A percentile compares a stretch with the other conserved stretches of the same genome.
Conservation (phyloP, 2,113 vertebrate genomes). For the Picathartes gymnocephalus region DNA sequence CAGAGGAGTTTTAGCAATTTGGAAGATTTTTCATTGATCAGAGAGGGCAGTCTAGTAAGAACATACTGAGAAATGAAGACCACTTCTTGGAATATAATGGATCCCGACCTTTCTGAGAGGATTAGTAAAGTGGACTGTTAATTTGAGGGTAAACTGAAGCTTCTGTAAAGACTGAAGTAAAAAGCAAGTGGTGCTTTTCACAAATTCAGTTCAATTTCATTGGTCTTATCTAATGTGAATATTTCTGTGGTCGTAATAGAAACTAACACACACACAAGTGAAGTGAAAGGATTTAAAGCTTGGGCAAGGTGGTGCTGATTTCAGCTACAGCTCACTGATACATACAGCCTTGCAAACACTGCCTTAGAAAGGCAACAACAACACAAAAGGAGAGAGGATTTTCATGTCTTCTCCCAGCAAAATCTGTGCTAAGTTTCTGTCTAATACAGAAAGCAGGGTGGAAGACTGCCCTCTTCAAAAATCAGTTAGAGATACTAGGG, state of each 20-base stretch:
- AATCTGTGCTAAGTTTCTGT: background rate
- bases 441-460: rapidly evolving
- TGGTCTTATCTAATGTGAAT: background rate
- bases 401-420: background rate
- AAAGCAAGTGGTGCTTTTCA: background rate
- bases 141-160: background rate
- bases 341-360: rapidly evolving
- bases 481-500: background rate
- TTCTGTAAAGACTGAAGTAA: background rate
- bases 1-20: background rate
- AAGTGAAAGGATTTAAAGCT: background rate
- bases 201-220: background rate
- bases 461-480: background rate
- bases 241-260: background rate
- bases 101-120: background rate
- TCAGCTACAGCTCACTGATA: background rate
- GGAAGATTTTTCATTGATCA: background rate
- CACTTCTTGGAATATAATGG: background rate
- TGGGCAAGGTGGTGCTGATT: background rate
- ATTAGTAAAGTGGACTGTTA: background rate
- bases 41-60: background rate
- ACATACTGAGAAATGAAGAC: background rate
- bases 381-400: background rate
- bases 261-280: background rate
- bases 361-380: background rate